Base-by-base conservation (phyloP, 2,797 vertebrate species). In the Heteromormyrus szaboi region DNA sequence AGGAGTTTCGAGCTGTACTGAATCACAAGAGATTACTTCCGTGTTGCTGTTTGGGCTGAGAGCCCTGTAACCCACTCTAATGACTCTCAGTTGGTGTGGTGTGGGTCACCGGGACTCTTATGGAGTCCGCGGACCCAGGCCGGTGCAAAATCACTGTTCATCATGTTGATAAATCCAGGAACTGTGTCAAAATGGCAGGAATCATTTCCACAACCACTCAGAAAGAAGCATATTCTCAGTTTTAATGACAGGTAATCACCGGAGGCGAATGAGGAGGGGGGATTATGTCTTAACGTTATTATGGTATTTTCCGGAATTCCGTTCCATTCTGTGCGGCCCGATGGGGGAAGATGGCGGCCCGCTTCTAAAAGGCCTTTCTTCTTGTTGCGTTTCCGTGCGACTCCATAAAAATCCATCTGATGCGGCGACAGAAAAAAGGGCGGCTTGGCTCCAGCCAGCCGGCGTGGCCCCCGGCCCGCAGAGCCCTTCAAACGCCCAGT, bases 11-110 rank as follows among this genome's bases (percentile, higher is more conserved):
- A 33, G 25, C 19, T 29, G 17, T 33, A 87, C 92, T 93, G 93
- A 91, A 93, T 93, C 93, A 92, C 12, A 14, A 50, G 44, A 91
- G 92, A 93, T 93, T 92, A 92, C 17, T n/a, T 0, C 0, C 33
- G 11, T 2, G 14, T 89, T 89, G 56, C 89, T 86, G 59, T 88
- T 53, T 89, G 85, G 72, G 86, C 89, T 9, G 46, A 37, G 72
- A 56, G 87, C 76, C 51, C 56, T 89, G 87, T 89, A 88, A 88
- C 87, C 56, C 85, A 90, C 85, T 86, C 48, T 86, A 17, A 84
- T 56, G 50, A 17, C 6, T 54, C 25, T 86, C 33, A 37, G 29
- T 29, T 14, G 25, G 29, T 17, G 11, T 86, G 3, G 29, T 17
- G 11, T 86, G 3, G 29, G 14, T 37, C 6, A 54, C 50, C 25